A percentile compares a stretch with the other conserved stretches of the same genome.
Evolutionary conservation across 2,888 invertebrate genomes (phyloP).

Genomic region (Diogma glabrata): DNA sequence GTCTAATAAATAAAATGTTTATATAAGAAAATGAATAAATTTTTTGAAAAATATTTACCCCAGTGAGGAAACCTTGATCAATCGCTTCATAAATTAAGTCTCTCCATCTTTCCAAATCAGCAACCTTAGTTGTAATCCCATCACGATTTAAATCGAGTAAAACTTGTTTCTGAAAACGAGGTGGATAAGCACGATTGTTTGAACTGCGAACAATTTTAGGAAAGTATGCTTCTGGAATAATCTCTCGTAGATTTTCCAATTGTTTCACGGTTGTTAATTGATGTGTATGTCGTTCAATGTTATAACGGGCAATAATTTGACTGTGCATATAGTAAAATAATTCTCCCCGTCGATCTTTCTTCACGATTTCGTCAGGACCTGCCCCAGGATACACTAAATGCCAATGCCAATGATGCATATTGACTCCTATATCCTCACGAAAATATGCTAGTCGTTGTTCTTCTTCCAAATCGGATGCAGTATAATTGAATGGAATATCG

Average conservation of each 20-base stretch:
- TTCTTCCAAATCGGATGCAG: slow-evolving; percentile 59
- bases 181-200: slow-evolving; percentile 60
- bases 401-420: slow-evolving; percentile 89
- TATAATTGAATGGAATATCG: slow-evolving; percentile 60
- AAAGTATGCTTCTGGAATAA: slow-evolving; percentile 67
- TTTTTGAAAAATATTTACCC: slow-evolving; percentile 33
- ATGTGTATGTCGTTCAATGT: slow-evolving; percentile 57
- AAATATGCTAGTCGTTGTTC: slow-evolving; percentile 76
- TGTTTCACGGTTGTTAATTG: slow-evolving; percentile 32
- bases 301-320: slow-evolving; percentile 48
- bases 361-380: slow-evolving; percentile 45
- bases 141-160: slow-evolving; percentile 44
- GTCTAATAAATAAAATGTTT: neutral
- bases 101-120: slow-evolving; percentile 62
- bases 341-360: slow-evolving; percentile 63
- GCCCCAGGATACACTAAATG: slow-evolving; percentile 74
- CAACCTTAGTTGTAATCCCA: slow-evolving; percentile 31
- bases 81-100: slow-evolving; percentile 64
- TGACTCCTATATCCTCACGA: slow-evolving; percentile 74
- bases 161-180: slow-evolving; percentile 34
- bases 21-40: too few relatives aligned
- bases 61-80: slow-evolving; percentile 50
- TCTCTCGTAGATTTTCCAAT: slow-evolving; percentile 53
- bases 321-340: slow-evolving; percentile 65
- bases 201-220: slow-evolving; percentile 61